Base-by-base conservation (phyloP, 2,888 invertebrate genomes). In the Thyatira batis region DNA sequence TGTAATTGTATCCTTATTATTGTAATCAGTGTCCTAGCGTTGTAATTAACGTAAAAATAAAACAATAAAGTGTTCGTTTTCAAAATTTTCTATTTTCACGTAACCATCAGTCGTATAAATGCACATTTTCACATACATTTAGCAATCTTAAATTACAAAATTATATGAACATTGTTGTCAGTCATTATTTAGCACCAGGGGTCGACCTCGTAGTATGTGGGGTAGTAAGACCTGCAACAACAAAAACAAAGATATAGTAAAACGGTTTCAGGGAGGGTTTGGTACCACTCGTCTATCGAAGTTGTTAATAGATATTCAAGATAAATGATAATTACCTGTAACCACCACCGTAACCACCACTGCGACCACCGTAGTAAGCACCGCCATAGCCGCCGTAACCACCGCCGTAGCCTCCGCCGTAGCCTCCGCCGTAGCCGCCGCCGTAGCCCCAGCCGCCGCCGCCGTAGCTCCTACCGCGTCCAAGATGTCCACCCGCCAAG, bases 401-500 rank as follows among this genome's bases (percentile, higher is more conserved):
- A 2, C 67, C 66, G 10, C 71, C 65, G 58, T 74, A 70, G 3
- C 73, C 64, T 2, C 75, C 65, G 3, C 76, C 71, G 58, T 75
- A 71, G 2, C 75, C 69, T 2, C 76, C 71, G 1, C 75, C 67
- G 53, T 76, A 71, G 21, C 69, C 61, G 20, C 69, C 66, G 2
- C 71, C 67, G 57, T 69, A 66, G 0, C 63, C 59, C 33, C 61
- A 53, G 20, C 65, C 57, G 53, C 63, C 58, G 11, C 64, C 76
- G 49, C 69, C 76, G 64, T 74, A 76, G 60, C 84, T 71, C 49
- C 78, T 69, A 53, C 78, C 73, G 30, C 61, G 55, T 20, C 82
- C 59, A 1, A 80, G 79, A 3, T 69, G 53, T n/a, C 83, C n/a
- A n/a, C n/a, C 73, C 1, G 80, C 87, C 6, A 89, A 28, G 1